These are phyloP conservation scores for Yoshiicerus persimilis DNA, from an alignment of 1,140 invertebrate genomes.

Conservation along the genomic window DNA sequence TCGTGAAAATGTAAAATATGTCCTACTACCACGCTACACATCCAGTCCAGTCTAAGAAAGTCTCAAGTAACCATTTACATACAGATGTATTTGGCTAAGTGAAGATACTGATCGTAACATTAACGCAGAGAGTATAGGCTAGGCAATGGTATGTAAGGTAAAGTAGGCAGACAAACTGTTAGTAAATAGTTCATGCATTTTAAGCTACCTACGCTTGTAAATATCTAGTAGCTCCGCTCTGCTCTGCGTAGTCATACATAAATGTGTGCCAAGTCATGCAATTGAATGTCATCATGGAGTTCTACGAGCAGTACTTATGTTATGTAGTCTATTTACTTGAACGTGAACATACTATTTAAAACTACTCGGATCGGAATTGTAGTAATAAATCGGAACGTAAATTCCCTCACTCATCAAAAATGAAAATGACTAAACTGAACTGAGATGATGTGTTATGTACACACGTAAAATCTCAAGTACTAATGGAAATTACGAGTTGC, in stretches of 20 bases:
- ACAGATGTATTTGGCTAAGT: background rate
- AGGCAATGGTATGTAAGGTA: background rate
- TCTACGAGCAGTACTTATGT: background rate
- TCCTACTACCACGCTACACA: background rate
- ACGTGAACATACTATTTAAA: background rate
- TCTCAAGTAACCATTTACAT: background rate
- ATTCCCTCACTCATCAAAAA: background rate
- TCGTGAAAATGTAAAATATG: background rate
- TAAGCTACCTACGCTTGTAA: background rate
- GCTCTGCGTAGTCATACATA: too few relatives aligned
- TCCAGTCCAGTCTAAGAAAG: background rate
- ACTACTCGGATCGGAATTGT: background rate
- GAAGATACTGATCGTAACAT: background rate
- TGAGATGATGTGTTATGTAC: background rate
- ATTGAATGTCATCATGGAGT: background rate
- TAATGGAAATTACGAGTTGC: constrained; percentile 17
- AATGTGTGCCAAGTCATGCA: background rate
- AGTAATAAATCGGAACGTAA: background rate
- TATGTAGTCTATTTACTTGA: background rate
- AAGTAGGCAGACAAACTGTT: background rate
- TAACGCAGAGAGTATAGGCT: background rate
- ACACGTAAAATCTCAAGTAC: background rate
- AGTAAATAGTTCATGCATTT: background rate
- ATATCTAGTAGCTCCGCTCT: background rate
- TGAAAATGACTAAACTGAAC: background rate